Evolutionary conservation across 2,888 invertebrate species (phyloP).

Genomic region (Hipparchia sbordonii): DNA sequence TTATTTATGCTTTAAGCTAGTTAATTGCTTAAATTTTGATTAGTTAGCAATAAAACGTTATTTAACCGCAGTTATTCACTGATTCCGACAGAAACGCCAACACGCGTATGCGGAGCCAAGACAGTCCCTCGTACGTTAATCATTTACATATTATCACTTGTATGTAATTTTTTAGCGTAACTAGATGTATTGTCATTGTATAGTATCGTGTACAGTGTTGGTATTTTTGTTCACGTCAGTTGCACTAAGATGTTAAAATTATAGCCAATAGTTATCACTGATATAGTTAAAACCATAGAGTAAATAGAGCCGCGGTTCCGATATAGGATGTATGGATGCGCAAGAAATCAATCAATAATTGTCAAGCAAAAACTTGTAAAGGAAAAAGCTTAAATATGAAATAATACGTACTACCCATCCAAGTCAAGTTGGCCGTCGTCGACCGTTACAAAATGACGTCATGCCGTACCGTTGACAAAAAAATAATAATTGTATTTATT

Average conservation of each 20-base stretch:
- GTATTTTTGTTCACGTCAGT: slow-evolving; percentile 10
- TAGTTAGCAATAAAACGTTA: background rate
- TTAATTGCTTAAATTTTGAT: background rate
- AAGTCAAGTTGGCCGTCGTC: no score
- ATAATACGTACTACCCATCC: no score
- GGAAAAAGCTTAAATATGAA: no score
- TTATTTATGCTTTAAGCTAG: no score
- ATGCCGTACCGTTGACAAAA: no score
- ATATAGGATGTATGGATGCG: no score
- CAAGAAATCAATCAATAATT: no score
- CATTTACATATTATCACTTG: slow-evolving; percentile 4
- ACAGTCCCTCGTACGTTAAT: slow-evolving; percentile 50
- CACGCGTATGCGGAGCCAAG: slow-evolving; percentile 53
- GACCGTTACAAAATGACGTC: no score
- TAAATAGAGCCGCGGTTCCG: no score
- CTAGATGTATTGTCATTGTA: background rate
- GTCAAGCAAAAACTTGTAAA: no score
- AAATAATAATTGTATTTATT: no score
- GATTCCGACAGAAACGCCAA: slow-evolving; percentile 58
- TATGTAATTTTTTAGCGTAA: background rate
- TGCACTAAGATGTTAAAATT: slow-evolving; percentile 9
- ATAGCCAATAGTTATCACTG: slow-evolving; percentile 1
- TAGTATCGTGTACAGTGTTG: background rate
- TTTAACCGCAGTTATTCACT: slow-evolving; percentile 27
- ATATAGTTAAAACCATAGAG: background rate